Conservation (phyloP, 2,797 vertebrate genomes). For the Diplodus puntazzo region DNA sequence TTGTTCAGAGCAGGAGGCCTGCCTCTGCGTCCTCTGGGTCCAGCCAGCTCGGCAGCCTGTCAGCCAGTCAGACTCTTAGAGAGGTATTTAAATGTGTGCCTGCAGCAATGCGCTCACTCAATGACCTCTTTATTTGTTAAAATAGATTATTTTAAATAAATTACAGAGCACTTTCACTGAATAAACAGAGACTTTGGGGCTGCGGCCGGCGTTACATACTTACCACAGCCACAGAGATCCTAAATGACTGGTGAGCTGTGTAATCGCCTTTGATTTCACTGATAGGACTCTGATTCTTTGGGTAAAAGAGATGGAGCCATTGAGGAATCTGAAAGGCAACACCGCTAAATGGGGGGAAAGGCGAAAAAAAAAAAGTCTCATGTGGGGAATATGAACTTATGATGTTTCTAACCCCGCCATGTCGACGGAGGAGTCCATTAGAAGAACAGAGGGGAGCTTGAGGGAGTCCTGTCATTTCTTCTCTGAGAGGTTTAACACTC, state of each 20-base stretch:
- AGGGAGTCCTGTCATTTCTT: constrained; percentile 87
- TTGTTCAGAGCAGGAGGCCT: constrained; percentile 86
- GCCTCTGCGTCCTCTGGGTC: constrained; percentile 72
- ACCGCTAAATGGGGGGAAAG: constrained; percentile 79
- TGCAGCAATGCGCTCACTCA: constrained; percentile 92
- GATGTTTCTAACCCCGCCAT: constrained; percentile 89
- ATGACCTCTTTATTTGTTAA: constrained; percentile 99
- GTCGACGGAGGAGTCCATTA: constrained; percentile 89
- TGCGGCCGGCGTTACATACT: constrained; percentile 93
- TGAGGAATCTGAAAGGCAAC: constrained; percentile 87
- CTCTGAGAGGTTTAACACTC: constrained; percentile 89
- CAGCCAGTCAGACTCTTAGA: constrained; percentile 90
- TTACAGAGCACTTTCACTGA: constrained; percentile 99
- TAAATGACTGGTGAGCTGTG: constrained; percentile 93
- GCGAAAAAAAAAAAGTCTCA: constrained; percentile 84
- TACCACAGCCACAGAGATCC: constrained; percentile 95
- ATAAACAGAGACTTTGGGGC: constrained; percentile 98
- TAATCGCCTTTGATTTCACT: constrained; percentile 92
- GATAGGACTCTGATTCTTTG: constrained; percentile 91
- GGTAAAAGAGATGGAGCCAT: constrained; percentile 85
- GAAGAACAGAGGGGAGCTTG: constrained; percentile 91
- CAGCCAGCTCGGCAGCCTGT: constrained; percentile 78
- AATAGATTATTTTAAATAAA: constrained; percentile 99
- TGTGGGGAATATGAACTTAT: constrained; percentile 89
- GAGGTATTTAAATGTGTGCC: constrained; percentile 93